These are phyloP conservation scores for Himantopus leucocephalus DNA, from an alignment of 2,113 vertebrate species.

Conservation along the genomic window DNA sequence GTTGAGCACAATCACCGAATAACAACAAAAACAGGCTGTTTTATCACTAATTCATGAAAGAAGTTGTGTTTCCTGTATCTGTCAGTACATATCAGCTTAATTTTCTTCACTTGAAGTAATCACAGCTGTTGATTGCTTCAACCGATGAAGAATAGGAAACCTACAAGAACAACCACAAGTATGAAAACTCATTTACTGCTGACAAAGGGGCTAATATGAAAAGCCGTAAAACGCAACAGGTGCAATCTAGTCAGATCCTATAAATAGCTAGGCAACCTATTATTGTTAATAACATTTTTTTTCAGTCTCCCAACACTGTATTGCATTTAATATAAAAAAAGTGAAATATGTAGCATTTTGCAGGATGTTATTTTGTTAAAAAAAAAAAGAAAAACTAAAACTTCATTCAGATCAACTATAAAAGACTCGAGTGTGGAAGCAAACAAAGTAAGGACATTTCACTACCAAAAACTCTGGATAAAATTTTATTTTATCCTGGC, in stretches of 20 bases:
- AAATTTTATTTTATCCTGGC: background rate
- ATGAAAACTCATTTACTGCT: conserved; percentile 31
- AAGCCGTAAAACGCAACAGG: conserved; percentile 4
- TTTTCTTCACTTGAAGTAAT: conserved; percentile 39
- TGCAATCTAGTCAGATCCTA: background rate
- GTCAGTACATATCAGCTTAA: background rate
- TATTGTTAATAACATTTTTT: conserved; percentile 5
- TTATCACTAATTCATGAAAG: background rate
- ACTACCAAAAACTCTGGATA: background rate
- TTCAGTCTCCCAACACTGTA: background rate
- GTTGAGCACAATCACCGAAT: background rate
- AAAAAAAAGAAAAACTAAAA: background rate
- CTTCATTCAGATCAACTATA: background rate
- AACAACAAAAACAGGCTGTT: background rate
- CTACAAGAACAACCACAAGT: background rate
- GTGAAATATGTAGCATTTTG: background rate
- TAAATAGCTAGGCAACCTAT: background rate
- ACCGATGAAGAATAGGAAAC: conserved; percentile 31
- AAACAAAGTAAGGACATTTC: background rate
- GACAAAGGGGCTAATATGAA: conserved; percentile 2
- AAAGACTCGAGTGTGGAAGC: background rate
- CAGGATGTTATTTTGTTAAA: background rate
- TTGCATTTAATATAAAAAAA: background rate
- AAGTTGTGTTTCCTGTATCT: background rate
- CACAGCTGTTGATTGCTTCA: conserved; percentile 41